These are phyloP conservation scores for Autographa gamma DNA, from an alignment of 2,888 invertebrate genomes.

Conservation along the genomic window DNA sequence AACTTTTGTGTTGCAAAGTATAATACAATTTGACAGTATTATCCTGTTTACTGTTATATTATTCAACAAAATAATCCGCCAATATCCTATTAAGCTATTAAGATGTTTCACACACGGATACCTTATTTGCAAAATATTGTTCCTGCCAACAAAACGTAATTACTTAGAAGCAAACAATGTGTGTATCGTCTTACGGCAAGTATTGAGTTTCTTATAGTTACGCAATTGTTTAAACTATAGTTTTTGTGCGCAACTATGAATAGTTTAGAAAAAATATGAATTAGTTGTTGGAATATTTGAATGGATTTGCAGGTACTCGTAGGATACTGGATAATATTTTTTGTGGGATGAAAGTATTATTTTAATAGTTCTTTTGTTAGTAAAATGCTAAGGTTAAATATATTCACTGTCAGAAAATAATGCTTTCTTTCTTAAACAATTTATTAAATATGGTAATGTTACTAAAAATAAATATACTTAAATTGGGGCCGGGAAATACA, in stretches of 20 bases:
- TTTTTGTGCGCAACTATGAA: conserved; percentile 50
- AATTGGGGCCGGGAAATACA: no score
- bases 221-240: conserved; percentile 36
- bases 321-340: neutral
- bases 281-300: conserved; percentile 27
- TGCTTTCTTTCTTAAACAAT: neutral
- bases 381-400: neutral
- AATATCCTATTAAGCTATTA: conserved; percentile 42
- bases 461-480: no score
- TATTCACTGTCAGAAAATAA: neutral
- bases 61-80: conserved; percentile 7
- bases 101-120: conserved; percentile 60
- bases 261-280: conserved; percentile 35
- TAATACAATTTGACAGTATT: no score
- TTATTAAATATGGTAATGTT: no score
- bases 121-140: conserved; percentile 71
- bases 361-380: neutral
- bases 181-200: conserved; percentile 61
- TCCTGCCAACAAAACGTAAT: conserved; percentile 44
- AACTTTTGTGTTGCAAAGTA: no score
- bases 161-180: conserved; percentile 45
- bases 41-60: neutral
- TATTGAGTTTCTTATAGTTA: conserved; percentile 46
- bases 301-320: conserved; percentile 34
- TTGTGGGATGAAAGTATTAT: neutral